Conservation (phyloP, 2,888 invertebrate genomes). For the Rhagophthalmus giganteus region DNA sequence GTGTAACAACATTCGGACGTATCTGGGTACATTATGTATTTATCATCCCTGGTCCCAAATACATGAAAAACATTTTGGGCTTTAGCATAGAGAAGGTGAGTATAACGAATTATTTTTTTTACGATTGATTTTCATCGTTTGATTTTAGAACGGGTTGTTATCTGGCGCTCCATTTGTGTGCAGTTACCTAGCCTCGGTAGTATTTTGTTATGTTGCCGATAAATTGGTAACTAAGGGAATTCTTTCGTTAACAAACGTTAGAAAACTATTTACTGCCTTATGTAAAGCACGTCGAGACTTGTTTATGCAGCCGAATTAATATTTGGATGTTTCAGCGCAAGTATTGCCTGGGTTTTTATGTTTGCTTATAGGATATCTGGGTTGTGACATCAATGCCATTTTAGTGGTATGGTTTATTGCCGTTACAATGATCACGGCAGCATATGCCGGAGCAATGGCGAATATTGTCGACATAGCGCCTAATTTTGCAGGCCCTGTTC, state of each 20-base stretch:
- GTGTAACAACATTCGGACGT: conserved; percentile 72
- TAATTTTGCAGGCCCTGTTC: conserved; percentile 73
- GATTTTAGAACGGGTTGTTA: conserved; percentile 65
- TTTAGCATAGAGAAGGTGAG: conserved; percentile 67
- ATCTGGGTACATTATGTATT: conserved; percentile 76
- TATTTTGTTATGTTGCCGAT: conserved; percentile 71
- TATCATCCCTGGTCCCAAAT: conserved; percentile 70
- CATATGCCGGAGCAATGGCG: conserved; percentile 76
- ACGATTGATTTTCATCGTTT: conserved; percentile 8
- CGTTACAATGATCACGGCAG: conserved; percentile 70
- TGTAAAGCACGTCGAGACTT: too few relatives aligned
- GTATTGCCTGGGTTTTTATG: conserved; percentile 69
- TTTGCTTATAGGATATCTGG: conserved; percentile 65
- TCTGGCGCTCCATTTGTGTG: conserved; percentile 71
- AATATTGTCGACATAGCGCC: conserved; percentile 78
- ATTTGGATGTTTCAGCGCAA: conserved; percentile 58
- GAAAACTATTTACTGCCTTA: conserved; percentile 69
- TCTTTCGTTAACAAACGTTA: conserved; percentile 65
- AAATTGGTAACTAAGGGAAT: conserved; percentile 62
- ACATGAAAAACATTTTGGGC: conserved; percentile 70
- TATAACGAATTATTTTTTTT: background rate
- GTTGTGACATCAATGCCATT: conserved; percentile 62
- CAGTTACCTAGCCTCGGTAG: conserved; percentile 70
- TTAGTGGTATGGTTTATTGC: conserved; percentile 69
- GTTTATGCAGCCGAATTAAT: background rate